Conservation (phyloP, 37 sponge, comb jelly and placozoan species). For the Tethya wilhelma region DNA sequence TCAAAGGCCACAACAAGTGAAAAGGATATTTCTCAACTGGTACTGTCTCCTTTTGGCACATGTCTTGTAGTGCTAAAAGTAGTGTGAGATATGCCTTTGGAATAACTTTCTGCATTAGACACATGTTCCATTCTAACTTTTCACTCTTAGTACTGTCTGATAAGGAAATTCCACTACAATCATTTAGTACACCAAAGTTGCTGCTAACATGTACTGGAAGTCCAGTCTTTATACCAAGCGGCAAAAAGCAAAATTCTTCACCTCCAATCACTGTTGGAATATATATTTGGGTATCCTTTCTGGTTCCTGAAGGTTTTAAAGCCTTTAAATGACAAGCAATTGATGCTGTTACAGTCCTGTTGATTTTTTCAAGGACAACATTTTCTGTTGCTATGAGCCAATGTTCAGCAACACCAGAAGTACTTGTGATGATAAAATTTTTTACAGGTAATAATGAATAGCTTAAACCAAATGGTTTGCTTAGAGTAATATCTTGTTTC, state of each 20-base stretch:
- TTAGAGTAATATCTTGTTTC: not conserved
- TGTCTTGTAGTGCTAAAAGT: too few species aligned
- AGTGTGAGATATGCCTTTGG: conserved; percentile 42
- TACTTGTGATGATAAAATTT: not conserved
- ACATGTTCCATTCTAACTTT: conserved; percentile 51
- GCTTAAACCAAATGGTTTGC: not conserved
- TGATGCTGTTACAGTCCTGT: not conserved
- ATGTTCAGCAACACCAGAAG: too few species aligned
- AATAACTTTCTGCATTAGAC: conserved; percentile 37
- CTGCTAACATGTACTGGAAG: conserved; percentile 75
- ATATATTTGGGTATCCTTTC: not conserved
- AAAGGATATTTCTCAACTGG: too few species aligned
- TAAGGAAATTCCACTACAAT: conserved; percentile 63
- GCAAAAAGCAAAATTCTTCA: conserved; percentile 59
- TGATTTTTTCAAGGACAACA: not conserved
- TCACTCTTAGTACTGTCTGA: not conserved
- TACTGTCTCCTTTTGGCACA: too few species aligned
- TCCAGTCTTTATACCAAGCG: conserved; percentile 50
- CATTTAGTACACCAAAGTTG: conserved; percentile 67
- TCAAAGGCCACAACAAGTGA: too few species aligned
- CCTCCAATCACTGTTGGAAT: conserved; percentile 1
- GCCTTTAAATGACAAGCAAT: not conserved
- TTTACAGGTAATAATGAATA: too few species aligned
- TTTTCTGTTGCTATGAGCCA: not conserved
- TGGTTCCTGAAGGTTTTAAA: not conserved